Evolutionary conservation across 2,888 invertebrate species (phyloP).

Genomic region (Spodoptera exigua): DNA sequence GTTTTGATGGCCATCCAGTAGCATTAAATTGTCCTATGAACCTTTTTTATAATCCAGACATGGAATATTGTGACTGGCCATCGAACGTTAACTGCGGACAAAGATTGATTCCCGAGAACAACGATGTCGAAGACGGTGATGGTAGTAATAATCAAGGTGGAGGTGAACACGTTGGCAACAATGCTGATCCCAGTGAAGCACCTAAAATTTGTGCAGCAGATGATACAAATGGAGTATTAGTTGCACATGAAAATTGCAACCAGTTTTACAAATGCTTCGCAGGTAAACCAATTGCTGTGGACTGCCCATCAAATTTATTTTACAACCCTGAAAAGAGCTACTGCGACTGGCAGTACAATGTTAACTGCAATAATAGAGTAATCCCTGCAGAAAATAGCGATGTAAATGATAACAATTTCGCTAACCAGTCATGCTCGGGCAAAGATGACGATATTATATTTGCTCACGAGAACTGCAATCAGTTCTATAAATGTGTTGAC

Average conservation of each 20-base stretch:
- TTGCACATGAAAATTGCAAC: slow-evolving; percentile 65
- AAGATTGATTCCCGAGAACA: slow-evolving; percentile 39
- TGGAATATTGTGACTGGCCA: slow-evolving; percentile 68
- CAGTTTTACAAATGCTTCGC: slow-evolving; percentile 61
- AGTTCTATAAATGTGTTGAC: slow-evolving; percentile 67
- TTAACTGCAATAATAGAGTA: slow-evolving; percentile 57
- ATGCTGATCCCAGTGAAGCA: slow-evolving; percentile 56
- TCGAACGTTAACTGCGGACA: slow-evolving; percentile 66
- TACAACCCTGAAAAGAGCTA: slow-evolving; percentile 55
- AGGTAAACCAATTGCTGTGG: slow-evolving; percentile 50
- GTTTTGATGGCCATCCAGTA: slow-evolving; percentile 59
- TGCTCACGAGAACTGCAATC: slow-evolving; percentile 68
- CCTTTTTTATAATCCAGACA: slow-evolving; percentile 62
- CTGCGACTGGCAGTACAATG: slow-evolving; percentile 61
- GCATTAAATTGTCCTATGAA: slow-evolving; percentile 54
- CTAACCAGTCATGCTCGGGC: slow-evolving; percentile 56
- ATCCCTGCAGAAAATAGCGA: slow-evolving; percentile 13
- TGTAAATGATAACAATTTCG: slow-evolving; percentile 16
- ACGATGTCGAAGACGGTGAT: background rate
- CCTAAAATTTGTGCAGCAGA: slow-evolving; percentile 56
- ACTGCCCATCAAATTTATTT: slow-evolving; percentile 49
- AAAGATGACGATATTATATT: slow-evolving; percentile 61
- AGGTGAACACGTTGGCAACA: background rate
- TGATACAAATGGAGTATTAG: slow-evolving; percentile 52
- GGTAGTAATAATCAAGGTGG: background rate